phyloP scores from a whole-genome alignment of 1,140 invertebrate species.

The Bombus impatiens region DNA sequence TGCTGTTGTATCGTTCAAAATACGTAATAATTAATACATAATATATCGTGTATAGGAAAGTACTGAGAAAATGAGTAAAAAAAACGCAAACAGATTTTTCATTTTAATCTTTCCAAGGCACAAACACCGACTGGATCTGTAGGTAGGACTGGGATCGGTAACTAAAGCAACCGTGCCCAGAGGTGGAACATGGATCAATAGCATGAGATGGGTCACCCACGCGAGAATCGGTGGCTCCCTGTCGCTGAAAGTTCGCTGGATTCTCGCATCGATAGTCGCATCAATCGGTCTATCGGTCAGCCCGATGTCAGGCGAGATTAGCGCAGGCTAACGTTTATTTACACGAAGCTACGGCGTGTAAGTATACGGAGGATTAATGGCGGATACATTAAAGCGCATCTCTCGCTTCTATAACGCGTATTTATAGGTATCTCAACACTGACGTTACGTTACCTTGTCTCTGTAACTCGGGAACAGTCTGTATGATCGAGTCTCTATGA shows the following conservation, averaged over 20 bases:
- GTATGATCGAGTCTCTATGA: too few species aligned
- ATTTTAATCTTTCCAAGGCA: neutral
- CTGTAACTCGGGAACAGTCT: neutral
- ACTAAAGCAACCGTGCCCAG: neutral
- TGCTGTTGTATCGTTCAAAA: neutral
- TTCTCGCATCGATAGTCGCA: conserved; percentile 45
- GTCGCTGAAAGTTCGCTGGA: conserved; percentile 54
- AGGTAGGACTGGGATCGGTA: neutral
- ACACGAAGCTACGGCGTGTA: neutral
- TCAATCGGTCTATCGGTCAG: conserved; percentile 30
- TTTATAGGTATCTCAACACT: conserved; percentile 24
- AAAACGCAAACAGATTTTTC: neutral
- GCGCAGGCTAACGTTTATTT: neutral
- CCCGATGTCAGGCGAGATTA: neutral
- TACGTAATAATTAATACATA: neutral
- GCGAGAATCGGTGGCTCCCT: conserved; percentile 55
- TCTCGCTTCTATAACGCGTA: neutral
- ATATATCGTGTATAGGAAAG: neutral
- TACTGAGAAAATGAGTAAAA: too few species aligned
- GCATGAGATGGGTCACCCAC: conserved; percentile 47
- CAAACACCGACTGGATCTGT: too few species aligned
- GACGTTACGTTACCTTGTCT: neutral
- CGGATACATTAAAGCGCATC: conserved; percentile 1
- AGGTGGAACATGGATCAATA: conserved; percentile 13
- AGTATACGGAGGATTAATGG: neutral